phyloP scores from a whole-genome alignment of 2,113 vertebrate genomes.

The Orthonyx spaldingii region DNA sequence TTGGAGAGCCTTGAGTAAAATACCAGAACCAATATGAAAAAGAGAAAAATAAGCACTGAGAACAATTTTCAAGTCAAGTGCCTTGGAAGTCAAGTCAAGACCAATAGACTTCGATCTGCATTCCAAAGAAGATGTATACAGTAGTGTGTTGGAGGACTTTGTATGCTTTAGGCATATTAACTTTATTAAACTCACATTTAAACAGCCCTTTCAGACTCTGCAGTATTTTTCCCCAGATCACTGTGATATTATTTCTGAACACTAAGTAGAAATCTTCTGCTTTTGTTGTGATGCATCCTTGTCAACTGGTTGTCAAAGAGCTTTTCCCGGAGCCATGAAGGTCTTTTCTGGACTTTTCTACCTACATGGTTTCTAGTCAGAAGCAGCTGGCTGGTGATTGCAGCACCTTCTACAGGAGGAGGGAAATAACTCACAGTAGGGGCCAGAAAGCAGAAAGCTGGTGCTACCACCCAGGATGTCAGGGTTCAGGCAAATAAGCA shows the following conservation, averaged over 20 bases:
- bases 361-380: rapidly evolving
- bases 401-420: background rate
- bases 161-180: background rate
- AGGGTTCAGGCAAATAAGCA: background rate
- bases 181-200: background rate
- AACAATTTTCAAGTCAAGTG: background rate
- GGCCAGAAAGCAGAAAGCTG: background rate
- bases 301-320: background rate
- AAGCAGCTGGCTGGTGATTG: background rate
- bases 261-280: background rate
- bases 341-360: background rate
- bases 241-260: background rate
- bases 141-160: background rate
- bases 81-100: background rate
- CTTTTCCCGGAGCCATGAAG: background rate
- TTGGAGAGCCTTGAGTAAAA: background rate
- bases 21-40: background rate
- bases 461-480: background rate
- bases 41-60: background rate
- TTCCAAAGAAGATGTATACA: background rate
- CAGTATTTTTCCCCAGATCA: rapidly evolving
- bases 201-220: background rate
- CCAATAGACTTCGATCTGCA: background rate
- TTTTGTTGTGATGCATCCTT: background rate
- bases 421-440: background rate